Base-by-base conservation (phyloP, 2,888 invertebrate genomes). In the Siphonodentalium dalli region DNA sequence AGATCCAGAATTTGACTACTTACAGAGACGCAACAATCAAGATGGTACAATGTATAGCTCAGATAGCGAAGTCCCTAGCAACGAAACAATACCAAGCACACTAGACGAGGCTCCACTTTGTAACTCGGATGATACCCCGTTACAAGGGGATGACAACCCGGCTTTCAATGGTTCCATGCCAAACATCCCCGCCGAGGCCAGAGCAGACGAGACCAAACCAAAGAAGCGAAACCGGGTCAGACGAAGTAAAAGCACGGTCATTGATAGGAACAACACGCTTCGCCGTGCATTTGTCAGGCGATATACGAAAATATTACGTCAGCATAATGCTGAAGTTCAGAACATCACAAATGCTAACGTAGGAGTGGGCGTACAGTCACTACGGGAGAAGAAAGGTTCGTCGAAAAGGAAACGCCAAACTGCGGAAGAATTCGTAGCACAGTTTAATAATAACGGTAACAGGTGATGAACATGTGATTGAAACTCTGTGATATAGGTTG, bases 241-340 rank as follows among this genome's bases (percentile, higher is more conserved):
- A 8, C 41, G 64, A n/a, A 55, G 58, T 35, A 56, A 59, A 15
- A 55, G 55, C 23, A 61, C 64, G 2, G 18, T 62, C 34, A 59
- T 63, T 35, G 65, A 64, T 41, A 65, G 64, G 44, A 71, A 72
- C 54, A 74, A 71, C 49, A 74, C 74, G 1, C 61, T 72, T 35
- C 52, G 74, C n/a, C 63, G 69, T 7, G 72, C 69, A n/a, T 74
- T 74, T 37, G 74, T 72, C 21, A 63, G 66, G 39, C 57, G 74
- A 7, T 74, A 74, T 54, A 72, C 62, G 20, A 58, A 57, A 38
- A 53, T 68, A 39, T 35, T 68, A 37, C 52, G 63, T n/a, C 62
- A 62, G 34, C 65, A 68, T 31, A 57, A 64, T 1, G 52, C 60
- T 5, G 65, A 63, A 24, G 60, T 54, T n/a, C n/a, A n/a, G n/a